These are phyloP conservation scores for Crax fasciolata DNA, from an alignment of 2,797 vertebrate species.

Conservation along the genomic window DNA sequence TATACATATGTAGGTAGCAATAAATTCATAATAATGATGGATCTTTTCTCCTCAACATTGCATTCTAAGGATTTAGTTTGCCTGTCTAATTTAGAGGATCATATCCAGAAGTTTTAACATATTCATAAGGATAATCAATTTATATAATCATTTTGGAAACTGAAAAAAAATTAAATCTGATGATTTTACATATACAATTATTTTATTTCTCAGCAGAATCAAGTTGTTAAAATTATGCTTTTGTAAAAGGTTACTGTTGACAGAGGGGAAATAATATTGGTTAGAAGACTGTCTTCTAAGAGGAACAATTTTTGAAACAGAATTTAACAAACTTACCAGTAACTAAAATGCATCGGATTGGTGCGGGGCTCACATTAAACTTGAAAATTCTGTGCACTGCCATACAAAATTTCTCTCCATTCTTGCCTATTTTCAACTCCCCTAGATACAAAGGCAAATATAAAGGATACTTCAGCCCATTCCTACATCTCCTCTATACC, in stretches of 20 bases:
- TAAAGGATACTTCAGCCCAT: constrained; percentile 81
- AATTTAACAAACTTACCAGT: constrained; percentile 81
- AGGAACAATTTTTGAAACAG: constrained; percentile 74
- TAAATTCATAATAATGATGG: background rate
- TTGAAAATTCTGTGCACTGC: constrained; percentile 81
- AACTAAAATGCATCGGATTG: constrained; percentile 78
- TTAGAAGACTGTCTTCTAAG: constrained; percentile 69
- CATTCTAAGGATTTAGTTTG: background rate
- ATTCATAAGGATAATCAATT: background rate
- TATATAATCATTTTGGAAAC: background rate
- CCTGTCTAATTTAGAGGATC: background rate
- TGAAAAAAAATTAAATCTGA: background rate
- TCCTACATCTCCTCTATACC: constrained; percentile 74
- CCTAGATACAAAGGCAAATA: constrained; percentile 83
- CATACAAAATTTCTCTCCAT: constrained; percentile 79
- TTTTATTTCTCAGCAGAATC: constrained; percentile 28
- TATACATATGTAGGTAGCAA: background rate
- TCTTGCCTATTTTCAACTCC: constrained; percentile 82
- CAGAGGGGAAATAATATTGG: constrained; percentile 56
- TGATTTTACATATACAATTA: constrained; percentile 29
- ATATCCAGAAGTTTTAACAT: background rate
- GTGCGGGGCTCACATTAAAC: constrained; percentile 75
- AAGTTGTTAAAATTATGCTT: constrained; percentile 42
- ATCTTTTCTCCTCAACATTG: background rate
- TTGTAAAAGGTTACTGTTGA: constrained; percentile 53